Conservation (phyloP, 2,888 invertebrate genomes). For the Dynastes maya region DNA sequence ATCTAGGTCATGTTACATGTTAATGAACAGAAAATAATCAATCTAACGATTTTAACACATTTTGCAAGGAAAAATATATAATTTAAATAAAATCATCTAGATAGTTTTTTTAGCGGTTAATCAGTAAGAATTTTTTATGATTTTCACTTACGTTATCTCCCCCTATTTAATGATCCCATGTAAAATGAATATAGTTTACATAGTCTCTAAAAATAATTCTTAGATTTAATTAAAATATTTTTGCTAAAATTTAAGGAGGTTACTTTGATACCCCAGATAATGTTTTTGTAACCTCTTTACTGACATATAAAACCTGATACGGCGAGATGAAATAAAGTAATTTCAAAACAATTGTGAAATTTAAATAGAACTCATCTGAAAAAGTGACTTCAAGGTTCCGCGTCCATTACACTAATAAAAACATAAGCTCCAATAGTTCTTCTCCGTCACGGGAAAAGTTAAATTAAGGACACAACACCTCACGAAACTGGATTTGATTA, state of each 20-base stretch:
- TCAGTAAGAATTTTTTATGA: neutral
- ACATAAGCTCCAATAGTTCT: constrained; percentile 5
- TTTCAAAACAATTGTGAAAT: neutral
- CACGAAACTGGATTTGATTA: constrained; percentile 38
- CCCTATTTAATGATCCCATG: neutral
- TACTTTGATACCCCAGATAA: neutral
- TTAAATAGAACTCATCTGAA: neutral
- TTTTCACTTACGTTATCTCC: neutral
- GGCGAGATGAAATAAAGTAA: neutral
- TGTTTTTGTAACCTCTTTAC: constrained; percentile 11
- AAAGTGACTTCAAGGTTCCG: constrained; percentile 12
- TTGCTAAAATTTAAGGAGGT: neutral
- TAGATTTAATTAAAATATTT: constrained; percentile 11
- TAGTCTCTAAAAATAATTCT: neutral
- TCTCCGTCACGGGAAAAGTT: constrained; percentile 10
- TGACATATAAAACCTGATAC: neutral
- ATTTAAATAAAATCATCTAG: too few relatives aligned
- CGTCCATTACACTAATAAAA: neutral
- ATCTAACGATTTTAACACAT: too few relatives aligned
- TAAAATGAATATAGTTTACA: neutral
- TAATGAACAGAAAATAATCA: too few relatives aligned
- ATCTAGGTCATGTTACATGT: too few relatives aligned
- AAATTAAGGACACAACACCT: constrained; percentile 29
- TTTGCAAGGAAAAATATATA: too few relatives aligned
- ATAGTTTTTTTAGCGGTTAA: too few relatives aligned